Base-by-base conservation (phyloP, 2,888 invertebrate species). In the Nemapogon koenigi region DNA sequence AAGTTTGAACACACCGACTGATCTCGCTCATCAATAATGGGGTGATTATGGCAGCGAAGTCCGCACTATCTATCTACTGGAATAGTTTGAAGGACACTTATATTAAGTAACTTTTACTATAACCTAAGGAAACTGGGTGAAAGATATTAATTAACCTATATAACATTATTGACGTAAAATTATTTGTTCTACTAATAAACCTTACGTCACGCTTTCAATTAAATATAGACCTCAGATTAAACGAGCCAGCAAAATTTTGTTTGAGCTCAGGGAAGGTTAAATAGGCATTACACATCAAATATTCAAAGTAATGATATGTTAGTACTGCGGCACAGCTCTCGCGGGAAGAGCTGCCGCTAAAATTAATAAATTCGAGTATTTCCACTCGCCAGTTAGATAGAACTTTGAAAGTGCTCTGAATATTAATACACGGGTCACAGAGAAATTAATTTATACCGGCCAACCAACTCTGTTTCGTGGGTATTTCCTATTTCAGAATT, bases 371-470 rank as follows among this genome's bases (percentile, higher is more conserved):
- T 67, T 65, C 49, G 56, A 65, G 62, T 67, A 67, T 66, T 64
- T 63, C 63, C 58, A 57, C 58, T 60, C 59, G 57, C 33, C 69
- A 64, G 66, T 70, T 67, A 66, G 61, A 69, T 55, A 62, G 59
- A 71, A 72, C 63, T 71, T 70, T 59, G 67, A 53, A 66, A 72
- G 70, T 67, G 75, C 63, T 62, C 68, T 69, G 72, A 75, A 73
- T 75, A 72, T 73, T 72, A 75, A 75, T 69, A 69, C 61, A 57
- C 63, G 62, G 66, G 68, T 67, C 70, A 66, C 67, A 53, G 53
- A 53, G 52, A 68, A 69, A 73, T 72, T 72, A 73, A 73, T 72
- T 73, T 72, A 69, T 69, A 64, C 68, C 57, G 62, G 62, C 63
- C 64, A 53, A 59, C 59, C 59, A 61, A 62, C 18, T 62, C 62